A percentile compares a stretch with the other conserved stretches of the same genome.
These are phyloP conservation scores for Hippopotamus amphibius DNA, from an alignment of 2,113 vertebrate species.

Conservation along the genomic window DNA sequence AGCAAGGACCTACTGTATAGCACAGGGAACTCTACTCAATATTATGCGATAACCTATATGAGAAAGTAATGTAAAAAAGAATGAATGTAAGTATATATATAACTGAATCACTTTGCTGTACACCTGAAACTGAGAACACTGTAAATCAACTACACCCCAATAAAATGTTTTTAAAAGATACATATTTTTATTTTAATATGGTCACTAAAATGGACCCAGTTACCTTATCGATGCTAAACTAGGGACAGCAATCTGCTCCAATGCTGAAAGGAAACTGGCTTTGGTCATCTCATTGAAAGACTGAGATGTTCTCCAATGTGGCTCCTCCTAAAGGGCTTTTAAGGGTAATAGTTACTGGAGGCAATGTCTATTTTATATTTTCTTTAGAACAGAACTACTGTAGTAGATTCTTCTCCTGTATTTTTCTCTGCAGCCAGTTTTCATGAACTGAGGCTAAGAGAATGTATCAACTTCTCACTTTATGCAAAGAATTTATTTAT, in stretches of 20 bases:
- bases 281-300: background rate
- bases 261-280: background rate
- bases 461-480: background rate
- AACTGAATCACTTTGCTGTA: background rate
- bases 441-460: constrained; percentile 11
- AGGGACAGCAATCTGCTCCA: background rate
- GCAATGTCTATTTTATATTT: background rate
- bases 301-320: background rate
- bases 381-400: background rate
- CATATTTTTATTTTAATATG: background rate
- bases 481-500: constrained; percentile 25
- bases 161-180: background rate
- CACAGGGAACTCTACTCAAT: background rate
- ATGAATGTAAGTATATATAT: background rate
- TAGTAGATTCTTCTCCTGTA: background rate
- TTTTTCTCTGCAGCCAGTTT: constrained; percentile 24
- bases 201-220: background rate
- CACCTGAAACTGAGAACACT: background rate
- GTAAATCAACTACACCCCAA: background rate
- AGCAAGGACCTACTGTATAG: background rate
- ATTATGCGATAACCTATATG: background rate
- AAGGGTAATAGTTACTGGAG: background rate
- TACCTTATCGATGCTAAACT: background rate
- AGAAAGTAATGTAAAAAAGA: background rate
- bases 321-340: background rate